phyloP scores from a whole-genome alignment of 2,113 vertebrate species.

The Clarias macrocephalus region DNA sequence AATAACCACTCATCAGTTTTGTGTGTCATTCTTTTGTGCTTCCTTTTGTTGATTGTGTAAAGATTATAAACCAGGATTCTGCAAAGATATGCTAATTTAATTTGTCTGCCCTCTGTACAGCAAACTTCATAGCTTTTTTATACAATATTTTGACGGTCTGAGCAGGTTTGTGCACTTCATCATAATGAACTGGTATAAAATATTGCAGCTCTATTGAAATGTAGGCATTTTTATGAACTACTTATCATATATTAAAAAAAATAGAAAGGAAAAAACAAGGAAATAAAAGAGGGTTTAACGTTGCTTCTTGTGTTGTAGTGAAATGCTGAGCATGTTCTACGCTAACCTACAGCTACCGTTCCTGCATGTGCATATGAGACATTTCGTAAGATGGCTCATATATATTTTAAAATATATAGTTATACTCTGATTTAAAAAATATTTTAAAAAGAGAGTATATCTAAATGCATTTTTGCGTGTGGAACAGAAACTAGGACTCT shows the following conservation, averaged over 20 bases:
- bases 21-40: not conserved
- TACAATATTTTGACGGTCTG: not conserved
- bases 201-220: not conserved
- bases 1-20: not conserved
- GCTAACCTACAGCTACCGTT: not conserved
- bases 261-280: accelerated
- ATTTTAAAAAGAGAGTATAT: not conserved
- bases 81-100: not conserved
- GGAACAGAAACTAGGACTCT: not conserved
- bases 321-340: too few species aligned
- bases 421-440: too few species aligned
- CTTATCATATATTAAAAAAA: not conserved
- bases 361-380: not conserved
- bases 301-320: not conserved
- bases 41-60: not conserved
- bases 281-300: not conserved
- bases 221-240: not conserved
- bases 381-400: not conserved
- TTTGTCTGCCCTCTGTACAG: not conserved
- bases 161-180: not conserved
- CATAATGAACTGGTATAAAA: not conserved
- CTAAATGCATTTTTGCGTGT: not conserved
- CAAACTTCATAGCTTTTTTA: not conserved
- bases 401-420: too few species aligned
- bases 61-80: not conserved